Conservation (phyloP, 1,140 invertebrate genomes). For the Caenorhabditis inopinata region DNA sequence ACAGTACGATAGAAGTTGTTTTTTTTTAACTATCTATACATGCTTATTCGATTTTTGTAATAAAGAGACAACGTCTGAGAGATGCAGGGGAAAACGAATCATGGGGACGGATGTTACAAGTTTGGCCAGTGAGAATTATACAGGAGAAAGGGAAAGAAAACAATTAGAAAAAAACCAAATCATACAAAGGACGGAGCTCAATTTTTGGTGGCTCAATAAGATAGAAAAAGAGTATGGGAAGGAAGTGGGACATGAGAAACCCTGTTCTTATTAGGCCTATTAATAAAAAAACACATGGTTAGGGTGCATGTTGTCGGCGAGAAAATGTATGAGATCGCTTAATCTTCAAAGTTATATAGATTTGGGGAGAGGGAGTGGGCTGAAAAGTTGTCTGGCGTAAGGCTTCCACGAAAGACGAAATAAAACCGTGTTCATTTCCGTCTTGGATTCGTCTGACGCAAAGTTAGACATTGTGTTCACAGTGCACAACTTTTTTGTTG, state of each 20-base stretch:
- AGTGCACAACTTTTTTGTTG: too few species aligned
- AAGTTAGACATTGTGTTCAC: too few species aligned
- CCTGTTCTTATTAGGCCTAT: neutral
- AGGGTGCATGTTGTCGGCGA: too few species aligned
- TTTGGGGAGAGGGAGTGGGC: too few species aligned
- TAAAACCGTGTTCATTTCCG: too few species aligned
- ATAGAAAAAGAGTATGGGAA: neutral
- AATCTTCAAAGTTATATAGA: too few species aligned
- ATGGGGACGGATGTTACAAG: slow-evolving; percentile 2
- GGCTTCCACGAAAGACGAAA: too few species aligned
- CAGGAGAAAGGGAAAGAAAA: neutral
- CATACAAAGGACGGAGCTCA: slow-evolving; percentile 1
- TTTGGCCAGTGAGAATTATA: neutral
- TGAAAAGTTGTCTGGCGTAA: too few species aligned
- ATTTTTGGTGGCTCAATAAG: neutral
- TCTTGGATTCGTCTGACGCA: too few species aligned
- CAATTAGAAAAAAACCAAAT: neutral
- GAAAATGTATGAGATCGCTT: too few species aligned
- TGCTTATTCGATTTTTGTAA: neutral
- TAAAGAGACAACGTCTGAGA: neutral
- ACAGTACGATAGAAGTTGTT: neutral
- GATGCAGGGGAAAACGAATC: slow-evolving; percentile 23
- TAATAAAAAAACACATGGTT: too few species aligned
- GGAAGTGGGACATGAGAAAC: neutral
- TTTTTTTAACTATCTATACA: neutral